phyloP scores from a whole-genome alignment of 2,888 invertebrate genomes.

The Chorisops tibialis region DNA sequence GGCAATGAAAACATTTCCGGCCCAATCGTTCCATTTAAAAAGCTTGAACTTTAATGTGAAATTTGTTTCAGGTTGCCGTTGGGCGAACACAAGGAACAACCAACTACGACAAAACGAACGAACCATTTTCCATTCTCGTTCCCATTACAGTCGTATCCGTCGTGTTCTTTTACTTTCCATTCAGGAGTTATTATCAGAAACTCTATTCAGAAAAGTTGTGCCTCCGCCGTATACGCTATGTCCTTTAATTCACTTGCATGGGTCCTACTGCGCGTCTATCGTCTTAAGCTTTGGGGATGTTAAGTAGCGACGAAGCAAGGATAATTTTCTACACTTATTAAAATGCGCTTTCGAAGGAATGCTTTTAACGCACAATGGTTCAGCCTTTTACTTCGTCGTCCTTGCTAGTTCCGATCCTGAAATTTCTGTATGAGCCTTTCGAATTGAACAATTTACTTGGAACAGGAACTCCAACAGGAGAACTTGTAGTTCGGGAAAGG shows the following conservation, averaged over 20 bases:
- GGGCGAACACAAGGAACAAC: neutral
- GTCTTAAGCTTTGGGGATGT: neutral
- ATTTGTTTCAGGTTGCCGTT: neutral
- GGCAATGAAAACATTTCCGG: slow-evolving; percentile 4
- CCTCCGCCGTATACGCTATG: neutral
- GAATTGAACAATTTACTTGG: no score
- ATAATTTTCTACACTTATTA: slow-evolving; percentile 27
- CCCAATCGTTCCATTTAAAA: neutral
- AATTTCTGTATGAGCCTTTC: no score
- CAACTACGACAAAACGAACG: neutral
- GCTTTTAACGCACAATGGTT: slow-evolving; percentile 22
- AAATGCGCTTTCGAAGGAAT: slow-evolving; percentile 25
- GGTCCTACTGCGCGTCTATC: neutral
- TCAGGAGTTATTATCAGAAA: neutral
- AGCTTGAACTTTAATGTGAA: neutral
- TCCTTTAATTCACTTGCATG: neutral
- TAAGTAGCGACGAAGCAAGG: slow-evolving; percentile 5
- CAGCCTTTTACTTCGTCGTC: neutral
- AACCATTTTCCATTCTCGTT: neutral
- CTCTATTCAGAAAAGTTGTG: neutral
- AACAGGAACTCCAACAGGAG: no score
- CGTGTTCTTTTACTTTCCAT: neutral
- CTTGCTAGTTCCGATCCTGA: neutral
- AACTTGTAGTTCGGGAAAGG: no score
- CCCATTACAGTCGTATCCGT: slow-evolving; percentile 1